phyloP scores from a whole-genome alignment of 2,888 invertebrate species.

The Plagodis pulveraria region DNA sequence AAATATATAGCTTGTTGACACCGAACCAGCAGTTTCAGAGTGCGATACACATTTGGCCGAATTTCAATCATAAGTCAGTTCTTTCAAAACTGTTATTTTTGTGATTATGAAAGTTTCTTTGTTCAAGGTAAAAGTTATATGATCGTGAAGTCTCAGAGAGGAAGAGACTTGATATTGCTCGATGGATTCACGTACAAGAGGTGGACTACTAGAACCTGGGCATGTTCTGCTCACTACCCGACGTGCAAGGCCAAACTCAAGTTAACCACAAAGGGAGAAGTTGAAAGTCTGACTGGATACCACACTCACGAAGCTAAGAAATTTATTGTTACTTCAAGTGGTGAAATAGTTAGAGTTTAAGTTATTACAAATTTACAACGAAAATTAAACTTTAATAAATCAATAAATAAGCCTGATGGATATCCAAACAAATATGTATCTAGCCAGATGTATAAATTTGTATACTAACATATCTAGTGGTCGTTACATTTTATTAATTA shows the following conservation, averaged over 20 bases:
- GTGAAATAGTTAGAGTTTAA: not conserved
- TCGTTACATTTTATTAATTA: no score
- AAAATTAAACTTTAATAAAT: not conserved
- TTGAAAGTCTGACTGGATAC: not conserved
- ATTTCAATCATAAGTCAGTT: no score
- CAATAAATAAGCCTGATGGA: not conserved
- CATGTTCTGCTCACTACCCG: constrained; percentile 1
- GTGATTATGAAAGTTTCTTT: not conserved
- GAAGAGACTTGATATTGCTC: constrained; percentile 8
- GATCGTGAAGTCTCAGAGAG: constrained; percentile 9
- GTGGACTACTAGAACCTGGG: not conserved
- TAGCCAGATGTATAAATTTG: not conserved
- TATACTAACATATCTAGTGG: no score
- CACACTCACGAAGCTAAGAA: not conserved
- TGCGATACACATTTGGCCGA: no score
- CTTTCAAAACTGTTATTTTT: no score
- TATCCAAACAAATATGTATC: not conserved
- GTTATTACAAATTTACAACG: not conserved
- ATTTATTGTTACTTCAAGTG: not conserved
- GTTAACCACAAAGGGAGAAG: not conserved
- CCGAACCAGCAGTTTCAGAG: no score
- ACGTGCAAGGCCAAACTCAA: constrained; percentile 1
- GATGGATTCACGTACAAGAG: constrained; percentile 11
- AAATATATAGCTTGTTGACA: no score
- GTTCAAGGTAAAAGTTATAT: not conserved